Conservation (phyloP, 2,113 vertebrate species). For the Leiothrix lutea region DNA sequence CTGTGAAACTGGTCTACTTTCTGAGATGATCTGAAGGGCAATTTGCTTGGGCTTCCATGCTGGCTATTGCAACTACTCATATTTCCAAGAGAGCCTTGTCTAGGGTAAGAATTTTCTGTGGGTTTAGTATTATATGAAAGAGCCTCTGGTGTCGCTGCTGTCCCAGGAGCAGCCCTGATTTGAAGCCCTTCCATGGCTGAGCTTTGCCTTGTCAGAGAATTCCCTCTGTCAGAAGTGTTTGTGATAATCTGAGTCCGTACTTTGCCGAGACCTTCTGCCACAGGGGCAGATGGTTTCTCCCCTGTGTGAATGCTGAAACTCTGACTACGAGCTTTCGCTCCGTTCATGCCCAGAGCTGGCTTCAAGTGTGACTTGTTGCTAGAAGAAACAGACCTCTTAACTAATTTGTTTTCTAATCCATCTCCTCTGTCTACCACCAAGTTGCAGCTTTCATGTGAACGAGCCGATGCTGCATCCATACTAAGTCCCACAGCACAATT, state of each 20-base stretch:
- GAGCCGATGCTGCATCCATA: conserved; percentile 30
- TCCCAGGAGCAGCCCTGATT: conserved; percentile 27
- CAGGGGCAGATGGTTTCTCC: conserved; percentile 75
- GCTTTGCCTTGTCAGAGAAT: conserved; percentile 83
- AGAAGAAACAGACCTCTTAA: conserved; percentile 83
- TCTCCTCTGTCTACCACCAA: conserved; percentile 62
- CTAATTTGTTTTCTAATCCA: conserved; percentile 72
- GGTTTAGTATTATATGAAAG: background rate
- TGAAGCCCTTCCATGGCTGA: conserved; percentile 78
- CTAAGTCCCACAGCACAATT: conserved; percentile 35
- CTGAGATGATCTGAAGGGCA: conserved; percentile 63
- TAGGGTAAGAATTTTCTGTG: conserved; percentile 42
- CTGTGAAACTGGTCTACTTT: conserved; percentile 60
- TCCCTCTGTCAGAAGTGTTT: conserved; percentile 88
- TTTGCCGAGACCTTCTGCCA: conserved; percentile 76
- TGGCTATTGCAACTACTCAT: conserved; percentile 66
- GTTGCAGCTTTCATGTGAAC: conserved; percentile 36
- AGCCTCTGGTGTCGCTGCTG: conserved; percentile 49
- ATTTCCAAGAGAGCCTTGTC: conserved; percentile 74
- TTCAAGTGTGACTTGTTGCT: conserved; percentile 83
- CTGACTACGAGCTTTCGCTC: conserved; percentile 92
- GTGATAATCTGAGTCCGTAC: conserved; percentile 91
- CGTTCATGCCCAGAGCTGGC: conserved; percentile 91
- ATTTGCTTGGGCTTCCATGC: conserved; percentile 75
- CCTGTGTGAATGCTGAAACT: conserved; percentile 85